Evolutionary conservation across 2,797 vertebrate species (phyloP), one percentile per base, ranked within the genome.

Genomic region (Pteropus rufus): DNA sequence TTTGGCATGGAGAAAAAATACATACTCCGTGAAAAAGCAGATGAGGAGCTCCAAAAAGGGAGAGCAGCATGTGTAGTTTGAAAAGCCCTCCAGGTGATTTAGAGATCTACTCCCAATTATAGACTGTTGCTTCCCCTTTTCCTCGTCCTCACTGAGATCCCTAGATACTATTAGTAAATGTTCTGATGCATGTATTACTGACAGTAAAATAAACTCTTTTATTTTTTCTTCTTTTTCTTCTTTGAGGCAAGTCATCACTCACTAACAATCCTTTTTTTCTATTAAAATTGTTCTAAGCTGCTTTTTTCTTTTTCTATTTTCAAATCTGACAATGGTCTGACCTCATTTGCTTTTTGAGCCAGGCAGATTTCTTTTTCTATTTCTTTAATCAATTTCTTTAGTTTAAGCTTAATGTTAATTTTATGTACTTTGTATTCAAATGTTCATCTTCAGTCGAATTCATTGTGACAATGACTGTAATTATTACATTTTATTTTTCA

Each of bases 341-440:
- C 10, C 44, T 95, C 41, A 81, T 92, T 93, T 94, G 77, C 44
- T 95, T 92, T 65, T 91, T 49, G 49, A 60, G 46, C 7, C 41
- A 90, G 67, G 26, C 44, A 94, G 56, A 91, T 81, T 88, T 94
- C 52, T 82, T 93, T 92, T 92, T 77, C 62, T 94, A 15, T 60
- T 90, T 97, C 69, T 93, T 93, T 89, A 94, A 77, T 92, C 62
- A 94, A 36, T 64, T 46, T 86, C 82, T 85, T 94, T 73, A 62
- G 24, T 97, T 96, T 91, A 91, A 94, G 44, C n/a, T 94, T 72
- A 93, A 79, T 93, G 64, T 75, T 91, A 52, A 86, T 75, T 70
- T 94, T 79, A 64, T 26, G 7, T 10, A 54, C 69, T 93, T 93
- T 95, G 76, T 83, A 93, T 96, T 96, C 89, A 89, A 90, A 76